Percentiles rank a stretch among this genome's conserved stretches.
phyloP scores from a whole-genome alignment of 2,888 invertebrate species.

The Netelia virgata region DNA sequence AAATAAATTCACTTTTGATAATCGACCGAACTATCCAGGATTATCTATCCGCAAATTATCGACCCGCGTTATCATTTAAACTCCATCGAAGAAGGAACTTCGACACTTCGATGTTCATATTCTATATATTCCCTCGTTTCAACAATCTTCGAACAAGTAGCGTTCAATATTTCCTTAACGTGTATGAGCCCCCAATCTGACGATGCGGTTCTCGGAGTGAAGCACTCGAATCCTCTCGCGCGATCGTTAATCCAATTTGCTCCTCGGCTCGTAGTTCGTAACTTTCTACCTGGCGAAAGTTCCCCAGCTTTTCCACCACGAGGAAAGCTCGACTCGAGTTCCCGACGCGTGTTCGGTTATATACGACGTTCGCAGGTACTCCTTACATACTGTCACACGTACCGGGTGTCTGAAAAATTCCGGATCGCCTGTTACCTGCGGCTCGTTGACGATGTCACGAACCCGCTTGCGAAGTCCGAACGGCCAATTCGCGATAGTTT shows the following conservation, averaged over 20 bases:
- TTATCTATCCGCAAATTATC: background rate
- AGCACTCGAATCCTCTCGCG: slow-evolving; percentile 33
- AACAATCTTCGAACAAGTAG: background rate
- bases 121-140: background rate
- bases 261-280: slow-evolving; percentile 25
- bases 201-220: slow-evolving; percentile 18
- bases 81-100: background rate
- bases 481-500: no score
- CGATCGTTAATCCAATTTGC: slow-evolving; percentile 71
- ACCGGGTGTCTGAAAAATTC: background rate
- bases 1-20: no score
- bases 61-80: background rate
- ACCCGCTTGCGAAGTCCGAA: no score
- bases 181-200: background rate
- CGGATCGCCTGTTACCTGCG: no score
- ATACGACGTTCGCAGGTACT: background rate
- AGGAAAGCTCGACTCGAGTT: background rate
- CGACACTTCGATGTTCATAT: background rate
- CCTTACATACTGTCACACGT: background rate
- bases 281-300: slow-evolving; percentile 8
- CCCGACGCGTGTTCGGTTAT: background rate
- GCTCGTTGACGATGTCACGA: no score
- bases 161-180: background rate
- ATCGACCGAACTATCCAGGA: no score
- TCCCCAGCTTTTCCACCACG: background rate